Conservation (phyloP, 2,797 vertebrate genomes). For the Pempheris klunzingeri region DNA sequence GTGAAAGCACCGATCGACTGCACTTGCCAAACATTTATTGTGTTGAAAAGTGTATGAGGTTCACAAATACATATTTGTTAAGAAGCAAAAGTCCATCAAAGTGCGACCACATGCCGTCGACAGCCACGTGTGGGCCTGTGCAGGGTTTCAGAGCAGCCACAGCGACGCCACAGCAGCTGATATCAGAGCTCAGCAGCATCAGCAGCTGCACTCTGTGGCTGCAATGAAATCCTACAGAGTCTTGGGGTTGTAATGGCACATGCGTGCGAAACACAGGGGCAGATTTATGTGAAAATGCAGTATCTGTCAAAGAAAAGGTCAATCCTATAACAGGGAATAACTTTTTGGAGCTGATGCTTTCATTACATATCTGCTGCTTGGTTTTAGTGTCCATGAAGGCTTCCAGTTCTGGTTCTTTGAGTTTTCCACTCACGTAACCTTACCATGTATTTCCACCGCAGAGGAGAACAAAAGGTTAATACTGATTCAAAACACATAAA, state of each 20-base stretch:
- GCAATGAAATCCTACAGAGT: conserved; percentile 37
- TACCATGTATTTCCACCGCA: conserved; percentile 49
- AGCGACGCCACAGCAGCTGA: conserved; percentile 38
- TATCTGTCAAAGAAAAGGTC: conserved; percentile 69
- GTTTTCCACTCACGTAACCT: conserved; percentile 43
- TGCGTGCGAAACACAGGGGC: conserved; percentile 53
- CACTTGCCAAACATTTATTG: conserved; percentile 86
- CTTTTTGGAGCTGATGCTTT: conserved; percentile 52
- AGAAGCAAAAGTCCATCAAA: conserved; percentile 73
- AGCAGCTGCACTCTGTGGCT: conserved; percentile 34
- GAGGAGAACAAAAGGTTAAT: conserved; percentile 56
- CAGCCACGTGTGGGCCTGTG: conserved; percentile 48
- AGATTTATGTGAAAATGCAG: conserved; percentile 68
- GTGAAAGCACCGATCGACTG: conserved; percentile 46
- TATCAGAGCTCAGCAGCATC: conserved; percentile 30
- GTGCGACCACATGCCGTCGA: conserved; percentile 58
- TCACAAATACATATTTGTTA: conserved; percentile 79
- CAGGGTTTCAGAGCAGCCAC: conserved; percentile 47
- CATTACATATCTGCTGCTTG: conserved; percentile 41
- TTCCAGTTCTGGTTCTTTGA: conserved; percentile 33
- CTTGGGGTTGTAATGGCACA: conserved; percentile 52
- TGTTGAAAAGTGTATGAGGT: conserved; percentile 78
- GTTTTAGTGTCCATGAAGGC: conserved; percentile 43
- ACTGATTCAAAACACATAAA: conserved; percentile 52
- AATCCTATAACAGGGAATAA: conserved; percentile 53